phyloP scores from a whole-genome alignment of 2,888 invertebrate genomes.

The Diarsia rubi region DNA sequence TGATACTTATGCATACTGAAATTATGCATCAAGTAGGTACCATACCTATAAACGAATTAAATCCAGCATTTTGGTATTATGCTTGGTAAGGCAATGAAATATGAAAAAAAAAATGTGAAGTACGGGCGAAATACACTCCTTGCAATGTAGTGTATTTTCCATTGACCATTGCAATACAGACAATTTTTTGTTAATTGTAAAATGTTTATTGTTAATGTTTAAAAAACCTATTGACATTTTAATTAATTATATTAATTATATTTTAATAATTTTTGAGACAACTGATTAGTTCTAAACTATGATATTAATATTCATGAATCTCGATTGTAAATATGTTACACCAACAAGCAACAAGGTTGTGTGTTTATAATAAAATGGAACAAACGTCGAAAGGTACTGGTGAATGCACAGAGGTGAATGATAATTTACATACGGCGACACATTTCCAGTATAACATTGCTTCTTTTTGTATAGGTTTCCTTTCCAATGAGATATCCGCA shows the following conservation, averaged over 20 bases:
- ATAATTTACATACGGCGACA: not conserved
- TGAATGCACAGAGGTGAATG: not conserved
- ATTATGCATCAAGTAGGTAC: not conserved
- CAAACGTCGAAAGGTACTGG: not conserved
- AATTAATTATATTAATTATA: too few relatives aligned
- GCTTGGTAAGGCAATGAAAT: not conserved
- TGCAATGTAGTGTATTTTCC: not conserved
- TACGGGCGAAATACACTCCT: not conserved
- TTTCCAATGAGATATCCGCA: too few relatives aligned
- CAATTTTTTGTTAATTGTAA: not conserved
- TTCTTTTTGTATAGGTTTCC: too few relatives aligned
- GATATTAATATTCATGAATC: slow-evolving; percentile 33
- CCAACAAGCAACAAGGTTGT: slow-evolving; percentile 5
- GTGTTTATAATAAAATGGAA: not conserved
- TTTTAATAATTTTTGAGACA: not conserved
- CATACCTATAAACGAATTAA: not conserved
- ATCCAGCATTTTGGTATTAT: not conserved
- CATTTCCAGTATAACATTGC: too few relatives aligned
- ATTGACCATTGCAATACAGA: not conserved
- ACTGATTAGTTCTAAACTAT: slow-evolving; percentile 9
- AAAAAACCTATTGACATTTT: slow-evolving; percentile 6
- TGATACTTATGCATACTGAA: not conserved
- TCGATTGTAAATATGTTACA: slow-evolving; percentile 5
- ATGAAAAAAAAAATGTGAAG: too few relatives aligned
- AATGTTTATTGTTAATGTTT: slow-evolving; percentile 1